Conservation (phyloP, 2,113 vertebrate genomes). For the Origma solitaria region DNA sequence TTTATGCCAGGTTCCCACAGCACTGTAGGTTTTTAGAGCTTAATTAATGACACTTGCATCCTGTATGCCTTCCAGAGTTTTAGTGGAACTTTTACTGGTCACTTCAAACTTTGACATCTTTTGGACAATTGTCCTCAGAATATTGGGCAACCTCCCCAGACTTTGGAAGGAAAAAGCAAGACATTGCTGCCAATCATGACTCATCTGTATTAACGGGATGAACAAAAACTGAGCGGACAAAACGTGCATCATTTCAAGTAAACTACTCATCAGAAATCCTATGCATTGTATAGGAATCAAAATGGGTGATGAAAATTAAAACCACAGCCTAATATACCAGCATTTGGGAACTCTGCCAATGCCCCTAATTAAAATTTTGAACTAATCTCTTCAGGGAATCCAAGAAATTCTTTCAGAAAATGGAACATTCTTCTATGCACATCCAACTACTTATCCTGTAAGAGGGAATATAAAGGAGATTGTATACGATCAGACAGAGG, state of each 20-base stretch:
- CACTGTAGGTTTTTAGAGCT: conserved; percentile 71
- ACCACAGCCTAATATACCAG: background rate
- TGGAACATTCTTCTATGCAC: conserved; percentile 8
- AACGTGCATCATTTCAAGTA: background rate
- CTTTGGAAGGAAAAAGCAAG: conserved; percentile 33
- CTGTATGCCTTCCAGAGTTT: conserved; percentile 58
- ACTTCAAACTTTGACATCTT: conserved; percentile 63
- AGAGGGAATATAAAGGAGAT: background rate
- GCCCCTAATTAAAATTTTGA: conserved; percentile 47
- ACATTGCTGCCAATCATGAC: conserved; percentile 4
- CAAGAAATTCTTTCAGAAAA: conserved; percentile 40
- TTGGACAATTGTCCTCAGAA: conserved; percentile 49
- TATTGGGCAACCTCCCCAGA: conserved; percentile 41
- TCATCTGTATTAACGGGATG: background rate
- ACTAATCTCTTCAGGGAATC: conserved; percentile 52
- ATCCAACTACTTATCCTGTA: conserved; percentile 28
- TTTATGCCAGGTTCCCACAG: conserved; percentile 71
- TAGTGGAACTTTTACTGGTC: conserved; percentile 63
- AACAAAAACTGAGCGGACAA: background rate
- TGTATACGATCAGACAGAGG: conserved; percentile 43
- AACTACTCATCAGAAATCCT: conserved; percentile 11
- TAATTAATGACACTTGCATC: conserved; percentile 70
- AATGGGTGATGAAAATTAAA: background rate
- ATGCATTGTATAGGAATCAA: conserved; percentile 14
- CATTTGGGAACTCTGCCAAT: conserved; percentile 36